Evolutionary conservation across 2,888 invertebrate genomes (phyloP).

Genomic region (Synergus laeviventris): DNA sequence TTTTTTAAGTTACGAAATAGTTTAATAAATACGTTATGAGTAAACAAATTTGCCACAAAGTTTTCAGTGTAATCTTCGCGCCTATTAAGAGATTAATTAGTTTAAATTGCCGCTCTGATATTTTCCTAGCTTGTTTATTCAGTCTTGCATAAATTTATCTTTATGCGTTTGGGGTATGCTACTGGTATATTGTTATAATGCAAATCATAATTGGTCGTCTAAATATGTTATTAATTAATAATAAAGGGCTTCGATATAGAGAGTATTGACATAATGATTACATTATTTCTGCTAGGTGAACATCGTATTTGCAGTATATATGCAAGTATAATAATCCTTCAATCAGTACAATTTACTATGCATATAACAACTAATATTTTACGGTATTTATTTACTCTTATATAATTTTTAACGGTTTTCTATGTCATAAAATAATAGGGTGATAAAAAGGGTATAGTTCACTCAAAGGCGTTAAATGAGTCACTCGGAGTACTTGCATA

Average conservation of each 20-base stretch:
- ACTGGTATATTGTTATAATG: constrained; percentile 10
- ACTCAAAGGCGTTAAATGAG: constrained; percentile 41
- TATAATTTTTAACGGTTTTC: neutral
- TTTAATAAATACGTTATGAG: neutral
- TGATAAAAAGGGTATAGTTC: neutral
- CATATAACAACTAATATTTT: too few relatives aligned
- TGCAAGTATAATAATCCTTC: neutral
- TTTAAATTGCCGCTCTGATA: neutral
- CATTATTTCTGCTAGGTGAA: neutral
- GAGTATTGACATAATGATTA: neutral
- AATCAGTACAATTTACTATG: neutral
- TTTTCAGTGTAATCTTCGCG: neutral
- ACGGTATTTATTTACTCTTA: too few relatives aligned
- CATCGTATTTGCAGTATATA: neutral
- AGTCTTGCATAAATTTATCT: neutral
- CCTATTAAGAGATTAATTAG: too few relatives aligned
- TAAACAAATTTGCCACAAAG: neutral
- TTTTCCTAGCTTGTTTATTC: neutral
- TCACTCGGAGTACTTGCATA: constrained; percentile 40
- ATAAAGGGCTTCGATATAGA: neutral
- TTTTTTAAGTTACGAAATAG: neutral
- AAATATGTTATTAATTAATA: constrained; percentile 8
- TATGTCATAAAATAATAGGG: neutral
- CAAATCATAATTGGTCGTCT: constrained; percentile 8
- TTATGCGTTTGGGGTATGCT: neutral